Conservation (phyloP, 2,797 vertebrate species). For the Gymnothorax javanicus region DNA sequence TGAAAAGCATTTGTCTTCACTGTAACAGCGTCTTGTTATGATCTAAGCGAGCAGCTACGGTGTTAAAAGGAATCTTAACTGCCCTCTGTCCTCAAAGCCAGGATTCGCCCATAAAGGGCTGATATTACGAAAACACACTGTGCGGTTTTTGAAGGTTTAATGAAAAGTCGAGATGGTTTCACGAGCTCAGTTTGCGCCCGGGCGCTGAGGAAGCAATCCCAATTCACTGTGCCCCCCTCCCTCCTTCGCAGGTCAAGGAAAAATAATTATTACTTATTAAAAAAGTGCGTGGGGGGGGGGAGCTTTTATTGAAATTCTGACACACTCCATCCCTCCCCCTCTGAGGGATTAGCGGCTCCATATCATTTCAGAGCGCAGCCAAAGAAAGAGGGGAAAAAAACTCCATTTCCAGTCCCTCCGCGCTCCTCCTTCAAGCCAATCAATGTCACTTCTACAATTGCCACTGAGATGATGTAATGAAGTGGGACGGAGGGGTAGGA, state of each 20-base stretch:
- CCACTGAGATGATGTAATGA: constrained; percentile 63
- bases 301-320: constrained; percentile 15
- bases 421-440: constrained; percentile 17
- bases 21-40: background rate
- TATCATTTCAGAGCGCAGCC: constrained; percentile 8
- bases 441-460: constrained; percentile 51
- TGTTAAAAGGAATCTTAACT: background rate
- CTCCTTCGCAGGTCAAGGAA: background rate
- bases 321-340: background rate
- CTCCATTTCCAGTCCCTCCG: constrained; percentile 20
- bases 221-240: background rate
- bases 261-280: background rate
- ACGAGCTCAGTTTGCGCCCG: background rate
- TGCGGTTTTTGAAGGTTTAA: background rate
- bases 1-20: background rate
- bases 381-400: background rate
- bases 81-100: background rate
- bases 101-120: background rate
- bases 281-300: background rate
- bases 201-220: background rate
- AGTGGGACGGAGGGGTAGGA: constrained; percentile 51
- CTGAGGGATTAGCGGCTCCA: background rate
- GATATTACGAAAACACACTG: background rate
- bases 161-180: background rate
- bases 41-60: background rate